phyloP scores from a whole-genome alignment of 2,888 invertebrate genomes.

The Drosophila setosimentum region DNA sequence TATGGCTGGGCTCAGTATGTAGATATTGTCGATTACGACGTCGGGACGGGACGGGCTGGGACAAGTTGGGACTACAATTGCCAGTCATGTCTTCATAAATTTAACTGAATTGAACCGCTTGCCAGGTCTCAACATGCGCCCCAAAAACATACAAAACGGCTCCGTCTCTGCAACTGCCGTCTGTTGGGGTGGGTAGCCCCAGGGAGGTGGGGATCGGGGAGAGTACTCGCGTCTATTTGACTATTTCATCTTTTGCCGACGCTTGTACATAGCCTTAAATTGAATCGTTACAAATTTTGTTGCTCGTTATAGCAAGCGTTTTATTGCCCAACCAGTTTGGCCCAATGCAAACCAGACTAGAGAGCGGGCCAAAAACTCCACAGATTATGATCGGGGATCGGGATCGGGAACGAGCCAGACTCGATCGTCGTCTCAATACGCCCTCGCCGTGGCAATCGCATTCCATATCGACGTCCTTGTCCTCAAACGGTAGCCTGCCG shows the following conservation, averaged over 20 bases:
- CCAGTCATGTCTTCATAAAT: slow-evolving; percentile 81
- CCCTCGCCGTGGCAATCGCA: slow-evolving; percentile 31
- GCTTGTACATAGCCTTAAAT: slow-evolving; percentile 81
- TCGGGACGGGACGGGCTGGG: slow-evolving; percentile 4
- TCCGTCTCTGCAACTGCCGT: slow-evolving; percentile 52
- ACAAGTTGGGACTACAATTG: slow-evolving; percentile 69
- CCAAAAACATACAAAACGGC: slow-evolving; percentile 65
- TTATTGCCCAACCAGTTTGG: slow-evolving; percentile 78
- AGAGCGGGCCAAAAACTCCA: slow-evolving; percentile 22
- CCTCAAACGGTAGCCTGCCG: slow-evolving; percentile 57
- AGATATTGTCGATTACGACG: slow-evolving; percentile 33
- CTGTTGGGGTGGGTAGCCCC: slow-evolving; percentile 1
- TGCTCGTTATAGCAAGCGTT: slow-evolving; percentile 83
- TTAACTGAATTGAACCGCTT: slow-evolving; percentile 74
- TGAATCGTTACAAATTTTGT: slow-evolving; percentile 84
- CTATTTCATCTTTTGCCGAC: slow-evolving; percentile 81
- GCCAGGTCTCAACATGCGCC: slow-evolving; percentile 62
- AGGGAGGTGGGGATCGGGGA: slow-evolving; percentile 27
- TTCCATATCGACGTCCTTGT: slow-evolving; percentile 4
- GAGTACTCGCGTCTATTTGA: slow-evolving; percentile 66
- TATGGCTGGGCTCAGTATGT: slow-evolving; percentile 12
- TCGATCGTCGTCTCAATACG: slow-evolving; percentile 36
- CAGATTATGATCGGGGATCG: slow-evolving; percentile 7
- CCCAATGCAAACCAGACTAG: slow-evolving; percentile 61
- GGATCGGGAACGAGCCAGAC: slow-evolving; percentile 7